Base-by-base conservation (phyloP, 2,888 invertebrate species). In the Axea sp. region DNA sequence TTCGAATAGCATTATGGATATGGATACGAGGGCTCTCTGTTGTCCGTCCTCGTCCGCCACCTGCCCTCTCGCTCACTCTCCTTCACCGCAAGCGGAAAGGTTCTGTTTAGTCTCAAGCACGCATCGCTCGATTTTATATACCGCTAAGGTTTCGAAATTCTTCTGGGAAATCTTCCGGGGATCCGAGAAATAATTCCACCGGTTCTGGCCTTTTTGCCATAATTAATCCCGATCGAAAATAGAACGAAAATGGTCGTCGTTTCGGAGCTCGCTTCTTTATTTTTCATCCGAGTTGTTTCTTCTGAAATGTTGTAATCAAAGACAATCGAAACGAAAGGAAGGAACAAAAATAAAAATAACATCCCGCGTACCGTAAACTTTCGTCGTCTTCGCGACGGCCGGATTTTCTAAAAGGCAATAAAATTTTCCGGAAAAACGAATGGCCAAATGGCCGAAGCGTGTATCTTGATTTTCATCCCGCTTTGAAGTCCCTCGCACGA, bases 31-130 rank as follows among this genome's bases (percentile, higher is more conserved):
- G 53, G 60, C 28, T 47, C 41, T 17, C 24, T 43, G 37, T 4
- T 28, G 17, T n/a, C 9, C 14, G 19, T 47, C 49, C 8, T 37
- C 17, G 19, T 19, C 26, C n/a, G 14, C 12, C 14, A 7, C 11
- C 17, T 9, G 3, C 7, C 4, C 22, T 2, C 2, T 17, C 28
- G 2, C 45, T 47, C 47, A 15, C 19, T 43, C 37, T 0, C 6
- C 7, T 19, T 11, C 24, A 24, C 33, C 64, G 35, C 64, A 64
- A 64, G 39, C 65, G 35, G 35, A 51, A 47, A 55, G 62, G 62
- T 53, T 60, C 69, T 71, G 62, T 47, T 62, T 62, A 62, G 68
- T 68, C 59, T 69, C 69, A 69, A 60, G 37, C 60, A 60, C 53
- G 49, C 57, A 45, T 59, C 39, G 43, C 53, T 47, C 60, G 60